A percentile compares a stretch with the other conserved stretches of the same genome.
phyloP scores from a whole-genome alignment of 2,888 invertebrate species.

The Tyria jacobaeae region DNA sequence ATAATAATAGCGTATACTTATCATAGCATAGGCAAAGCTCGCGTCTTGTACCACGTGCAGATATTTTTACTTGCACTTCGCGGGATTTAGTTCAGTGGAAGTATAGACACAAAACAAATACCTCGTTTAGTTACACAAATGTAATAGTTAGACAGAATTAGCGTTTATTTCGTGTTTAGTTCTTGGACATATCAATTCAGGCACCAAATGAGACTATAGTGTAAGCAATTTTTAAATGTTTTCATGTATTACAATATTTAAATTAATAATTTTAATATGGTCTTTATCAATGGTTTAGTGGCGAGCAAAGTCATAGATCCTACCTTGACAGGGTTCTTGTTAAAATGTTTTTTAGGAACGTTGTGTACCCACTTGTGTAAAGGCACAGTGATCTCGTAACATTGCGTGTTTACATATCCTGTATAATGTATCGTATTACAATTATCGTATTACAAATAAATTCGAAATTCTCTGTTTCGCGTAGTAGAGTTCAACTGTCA shows the following conservation, averaged over 20 bases:
- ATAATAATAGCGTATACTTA: constrained; percentile 85
- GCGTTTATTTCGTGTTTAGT: constrained; percentile 82
- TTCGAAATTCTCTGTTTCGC: constrained; percentile 28
- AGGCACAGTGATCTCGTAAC: constrained; percentile 63
- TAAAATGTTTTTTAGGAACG: constrained; percentile 59
- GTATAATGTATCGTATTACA: constrained; percentile 52
- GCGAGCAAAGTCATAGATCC: constrained; percentile 32
- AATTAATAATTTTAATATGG: constrained; percentile 54
- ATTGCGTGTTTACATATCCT: constrained; percentile 58
- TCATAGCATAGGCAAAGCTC: constrained; percentile 77
- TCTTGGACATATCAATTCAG: constrained; percentile 85
- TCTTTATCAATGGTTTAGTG: constrained; percentile 53
- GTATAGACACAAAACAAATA: constrained; percentile 83
- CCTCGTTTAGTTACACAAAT: constrained; percentile 83
- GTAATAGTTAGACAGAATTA: constrained; percentile 80
- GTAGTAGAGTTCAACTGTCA: constrained; percentile 59
- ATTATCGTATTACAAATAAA: constrained; percentile 64
- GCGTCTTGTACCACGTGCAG: constrained; percentile 66
- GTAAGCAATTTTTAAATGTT: constrained; percentile 78
- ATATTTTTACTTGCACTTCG: constrained; percentile 72
- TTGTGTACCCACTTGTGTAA: constrained; percentile 61
- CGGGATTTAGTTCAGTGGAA: constrained; percentile 74
- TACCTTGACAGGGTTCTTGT: constrained; percentile 56
- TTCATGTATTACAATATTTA: constrained; percentile 58
- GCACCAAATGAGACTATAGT: constrained; percentile 84